Evolutionary conservation across 2,113 vertebrate species (phyloP).

Genomic region (Elanoides forficatus): DNA sequence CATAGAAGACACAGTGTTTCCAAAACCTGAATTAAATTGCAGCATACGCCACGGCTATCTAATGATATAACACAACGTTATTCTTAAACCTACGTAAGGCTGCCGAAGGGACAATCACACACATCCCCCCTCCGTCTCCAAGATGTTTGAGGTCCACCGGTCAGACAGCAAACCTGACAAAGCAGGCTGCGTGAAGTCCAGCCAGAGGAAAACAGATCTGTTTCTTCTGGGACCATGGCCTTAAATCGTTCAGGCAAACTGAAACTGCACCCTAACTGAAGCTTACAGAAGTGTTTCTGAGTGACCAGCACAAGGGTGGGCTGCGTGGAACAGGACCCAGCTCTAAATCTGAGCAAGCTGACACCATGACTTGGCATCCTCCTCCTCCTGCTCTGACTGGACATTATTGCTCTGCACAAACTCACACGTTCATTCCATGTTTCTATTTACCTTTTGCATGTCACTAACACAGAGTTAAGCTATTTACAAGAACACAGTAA

Average conservation of each 20-base stretch:
- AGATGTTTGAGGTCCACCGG: fast-evolving
- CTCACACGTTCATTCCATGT: fast-evolving
- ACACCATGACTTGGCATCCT: not conserved
- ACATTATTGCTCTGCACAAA: not conserved
- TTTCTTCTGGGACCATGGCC: not conserved
- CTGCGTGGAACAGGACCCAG: not conserved
- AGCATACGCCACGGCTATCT: fast-evolving
- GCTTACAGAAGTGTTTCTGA: not conserved
- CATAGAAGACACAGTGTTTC: fast-evolving
- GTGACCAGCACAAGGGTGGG: not conserved
- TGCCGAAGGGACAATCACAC: not conserved
- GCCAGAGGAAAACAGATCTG: not conserved
- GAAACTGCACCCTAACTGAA: fast-evolving
- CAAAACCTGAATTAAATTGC: fast-evolving
- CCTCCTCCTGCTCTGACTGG: not conserved
- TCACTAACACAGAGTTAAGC: not conserved
- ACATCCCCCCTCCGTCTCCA: fast-evolving
- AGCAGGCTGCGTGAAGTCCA: not conserved
- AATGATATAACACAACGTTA: fast-evolving
- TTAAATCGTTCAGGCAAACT: not conserved
- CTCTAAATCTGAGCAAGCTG: not conserved
- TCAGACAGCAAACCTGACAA: not conserved
- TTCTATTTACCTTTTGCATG: not conserved
- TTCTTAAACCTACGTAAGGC: fast-evolving
- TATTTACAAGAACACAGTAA: not conserved